A percentile compares a stretch with the other conserved stretches of the same genome.
Conservation (phyloP, 2,888 invertebrate species). For the Lacanobia wlatinum region DNA sequence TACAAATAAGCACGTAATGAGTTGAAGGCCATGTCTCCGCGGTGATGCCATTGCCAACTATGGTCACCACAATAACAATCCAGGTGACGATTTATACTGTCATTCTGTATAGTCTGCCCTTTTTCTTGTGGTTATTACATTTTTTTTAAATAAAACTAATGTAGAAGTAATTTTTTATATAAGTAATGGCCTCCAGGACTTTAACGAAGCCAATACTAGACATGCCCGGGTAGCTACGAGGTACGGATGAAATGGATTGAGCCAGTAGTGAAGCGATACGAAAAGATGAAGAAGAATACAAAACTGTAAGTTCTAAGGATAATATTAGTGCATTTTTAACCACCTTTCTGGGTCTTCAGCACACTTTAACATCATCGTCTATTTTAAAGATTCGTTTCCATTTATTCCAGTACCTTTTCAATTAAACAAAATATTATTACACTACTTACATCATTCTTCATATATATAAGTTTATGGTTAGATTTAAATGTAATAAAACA, state of each 20-base stretch:
- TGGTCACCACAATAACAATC: slow-evolving; percentile 6
- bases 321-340: neutral
- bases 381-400: neutral
- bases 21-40: slow-evolving; percentile 51
- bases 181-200: neutral
- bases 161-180: too few relatives aligned
- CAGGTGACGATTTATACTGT: slow-evolving; percentile 12
- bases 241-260: neutral
- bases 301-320: too few relatives aligned
- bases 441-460: slow-evolving; percentile 64
- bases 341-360: neutral
- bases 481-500: slow-evolving; percentile 13
- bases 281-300: neutral
- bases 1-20: slow-evolving; percentile 44
- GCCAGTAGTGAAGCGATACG: neutral
- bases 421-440: neutral
- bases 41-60: slow-evolving; percentile 27
- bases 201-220: neutral
- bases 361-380: neutral
- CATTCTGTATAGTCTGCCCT: neutral
- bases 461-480: neutral
- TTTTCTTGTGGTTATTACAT: neutral
- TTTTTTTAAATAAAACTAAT: too few relatives aligned
- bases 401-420: neutral
- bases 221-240: neutral